A percentile compares a stretch with the other conserved stretches of the same genome.
These are phyloP conservation scores for Spodoptera exigua DNA, from an alignment of 2,888 invertebrate species.

Conservation along the genomic window DNA sequence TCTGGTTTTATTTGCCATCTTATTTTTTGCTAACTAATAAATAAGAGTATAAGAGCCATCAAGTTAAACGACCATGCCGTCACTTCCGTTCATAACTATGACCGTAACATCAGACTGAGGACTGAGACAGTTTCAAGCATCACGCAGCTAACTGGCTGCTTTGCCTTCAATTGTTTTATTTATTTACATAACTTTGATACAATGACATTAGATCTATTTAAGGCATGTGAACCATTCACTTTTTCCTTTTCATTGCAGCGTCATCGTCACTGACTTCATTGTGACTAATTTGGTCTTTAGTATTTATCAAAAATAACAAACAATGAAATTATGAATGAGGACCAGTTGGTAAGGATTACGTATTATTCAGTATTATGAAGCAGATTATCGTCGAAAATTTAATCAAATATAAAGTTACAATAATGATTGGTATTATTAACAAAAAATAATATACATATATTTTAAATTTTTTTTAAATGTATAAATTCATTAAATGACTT, in stretches of 20 bases:
- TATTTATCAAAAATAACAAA: slow-evolving; percentile 3
- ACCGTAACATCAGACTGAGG: slow-evolving; percentile 49
- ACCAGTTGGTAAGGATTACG: slow-evolving; percentile 9
- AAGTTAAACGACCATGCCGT: slow-evolving; percentile 57
- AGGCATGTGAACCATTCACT: slow-evolving; percentile 6
- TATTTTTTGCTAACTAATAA: slow-evolving; percentile 68
- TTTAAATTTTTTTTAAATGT: too few species aligned
- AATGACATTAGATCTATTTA: not conserved
- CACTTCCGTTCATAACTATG: slow-evolving; percentile 69
- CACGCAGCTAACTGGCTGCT: slow-evolving; percentile 33
- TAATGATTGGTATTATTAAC: too few species aligned
- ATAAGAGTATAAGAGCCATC: slow-evolving; percentile 65
- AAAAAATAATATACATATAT: too few species aligned
- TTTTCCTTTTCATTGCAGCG: slow-evolving; percentile 21
- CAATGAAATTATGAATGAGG: slow-evolving; percentile 10
- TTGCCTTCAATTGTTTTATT: slow-evolving; percentile 45
- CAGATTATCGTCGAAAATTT: not conserved
- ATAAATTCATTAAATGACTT: too few species aligned
- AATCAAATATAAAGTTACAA: too few species aligned
- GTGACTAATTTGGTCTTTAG: not conserved
- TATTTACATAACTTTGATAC: slow-evolving; percentile 37
- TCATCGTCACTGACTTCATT: not conserved
- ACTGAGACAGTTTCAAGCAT: slow-evolving; percentile 37
- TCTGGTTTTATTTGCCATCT: slow-evolving; percentile 67
- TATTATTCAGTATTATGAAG: slow-evolving; percentile 26